Conservation (phyloP, 2,797 vertebrate genomes). For the Podargus strigoides region DNA sequence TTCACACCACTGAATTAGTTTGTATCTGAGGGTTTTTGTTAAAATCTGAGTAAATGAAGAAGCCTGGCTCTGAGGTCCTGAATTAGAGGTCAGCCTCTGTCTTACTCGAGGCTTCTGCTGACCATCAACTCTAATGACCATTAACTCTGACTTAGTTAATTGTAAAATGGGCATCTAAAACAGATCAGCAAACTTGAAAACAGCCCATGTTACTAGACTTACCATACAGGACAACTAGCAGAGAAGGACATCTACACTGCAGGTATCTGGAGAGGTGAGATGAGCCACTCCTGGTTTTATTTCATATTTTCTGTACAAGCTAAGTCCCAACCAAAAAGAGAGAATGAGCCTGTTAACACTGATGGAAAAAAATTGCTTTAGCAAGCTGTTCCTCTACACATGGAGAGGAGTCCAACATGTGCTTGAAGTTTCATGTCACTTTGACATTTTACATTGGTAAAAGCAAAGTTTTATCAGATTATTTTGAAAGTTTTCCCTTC, state of each 20-base stretch:
- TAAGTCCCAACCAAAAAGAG: not conserved
- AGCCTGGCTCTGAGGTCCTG: not conserved
- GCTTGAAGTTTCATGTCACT: not conserved
- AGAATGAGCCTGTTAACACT: not conserved
- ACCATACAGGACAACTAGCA: not conserved
- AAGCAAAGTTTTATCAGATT: not conserved
- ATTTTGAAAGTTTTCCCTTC: not conserved
- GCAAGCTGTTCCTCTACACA: not conserved
- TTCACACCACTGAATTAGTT: not conserved
- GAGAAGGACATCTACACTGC: not conserved
- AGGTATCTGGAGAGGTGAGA: not conserved
- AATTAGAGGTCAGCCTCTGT: not conserved
- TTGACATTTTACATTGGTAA: not conserved
- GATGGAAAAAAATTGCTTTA: not conserved
- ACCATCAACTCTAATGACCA: not conserved
- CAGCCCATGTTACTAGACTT: not conserved
- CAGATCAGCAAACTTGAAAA: not conserved
- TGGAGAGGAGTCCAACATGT: not conserved
- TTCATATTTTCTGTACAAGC: not conserved
- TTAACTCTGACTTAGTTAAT: not conserved
- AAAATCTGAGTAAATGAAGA: not conserved
- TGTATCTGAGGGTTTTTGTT: accelerated
- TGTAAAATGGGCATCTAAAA: not conserved
- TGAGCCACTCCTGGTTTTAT: not conserved
- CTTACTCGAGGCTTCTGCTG: not conserved